Evolutionary conservation across 2,888 invertebrate genomes (phyloP), one percentile per base, ranked within the genome.

Genomic region (Andrena chrysosceles): DNA sequence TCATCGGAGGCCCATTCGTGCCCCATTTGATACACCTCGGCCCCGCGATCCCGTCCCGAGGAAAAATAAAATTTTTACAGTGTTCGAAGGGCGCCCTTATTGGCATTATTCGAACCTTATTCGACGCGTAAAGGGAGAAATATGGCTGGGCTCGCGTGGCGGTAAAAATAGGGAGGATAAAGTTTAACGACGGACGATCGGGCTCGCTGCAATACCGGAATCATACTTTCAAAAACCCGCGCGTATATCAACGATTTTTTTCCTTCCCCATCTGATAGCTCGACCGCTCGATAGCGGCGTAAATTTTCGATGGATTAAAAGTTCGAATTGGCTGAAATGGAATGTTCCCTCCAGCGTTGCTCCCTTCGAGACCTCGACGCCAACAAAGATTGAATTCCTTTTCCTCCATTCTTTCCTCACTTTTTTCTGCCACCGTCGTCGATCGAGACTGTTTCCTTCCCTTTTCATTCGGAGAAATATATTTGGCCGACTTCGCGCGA

Each of bases 61-160:
- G 67, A 54, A 78, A 81, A 82, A 82, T 82, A 82, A 82, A 82
- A 81, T 56, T 67, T 82, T 82, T 82, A 82, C 69, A 23, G 10
- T 66, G 35, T 49, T 16, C 42, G 35, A 52, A 68, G 66, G 33
- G 60, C 2, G 42, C 54, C 29, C 49, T 67, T 81, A 81, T 75
- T 70, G 74, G 67, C 54, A 62, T 81, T 81, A 82, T 70, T 75
- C 67, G n/a, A n/a, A 33, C 29, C 35, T 70, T 64, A 68, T 69
- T 33, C 59, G 48, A 60, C 23, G 48, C 59, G 33, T 33, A 29
- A 54, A 64, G 68, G 16, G n/a, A 29, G 48, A 73, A 77, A 56
- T 42, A 60, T 49, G 23, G 35, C 66, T 33, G 48, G 62, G 20
- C 67, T 80, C 63, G 20, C 29, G 29, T 8, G 31, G 26, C 66